phyloP scores from a whole-genome alignment of 2,113 vertebrate genomes.

The Gopherus evgoodei region DNA sequence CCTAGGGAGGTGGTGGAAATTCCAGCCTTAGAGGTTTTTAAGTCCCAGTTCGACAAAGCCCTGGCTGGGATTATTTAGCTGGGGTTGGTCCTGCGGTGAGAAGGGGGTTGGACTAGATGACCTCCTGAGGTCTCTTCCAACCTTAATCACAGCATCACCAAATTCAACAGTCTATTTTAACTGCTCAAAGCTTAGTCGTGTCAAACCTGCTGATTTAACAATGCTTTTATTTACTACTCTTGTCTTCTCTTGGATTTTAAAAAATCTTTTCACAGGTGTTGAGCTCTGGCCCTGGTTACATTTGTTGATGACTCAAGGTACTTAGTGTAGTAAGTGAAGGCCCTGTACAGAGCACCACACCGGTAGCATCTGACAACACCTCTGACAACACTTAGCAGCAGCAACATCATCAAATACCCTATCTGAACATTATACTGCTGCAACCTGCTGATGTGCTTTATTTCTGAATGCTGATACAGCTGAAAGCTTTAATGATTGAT shows the following conservation, averaged over 20 bases:
- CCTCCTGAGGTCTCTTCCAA: no score
- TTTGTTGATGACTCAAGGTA: neutral
- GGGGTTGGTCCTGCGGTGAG: no score
- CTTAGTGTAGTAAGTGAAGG: no score
- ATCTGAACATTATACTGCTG: neutral
- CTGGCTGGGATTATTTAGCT: no score
- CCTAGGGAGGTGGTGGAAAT: no score
- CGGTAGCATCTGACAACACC: no score
- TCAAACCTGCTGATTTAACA: neutral
- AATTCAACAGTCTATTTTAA: neutral
- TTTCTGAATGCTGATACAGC: neutral
- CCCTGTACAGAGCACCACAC: no score
- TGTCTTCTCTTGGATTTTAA: neutral
- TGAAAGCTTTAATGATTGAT: neutral
- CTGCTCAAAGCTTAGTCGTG: neutral
- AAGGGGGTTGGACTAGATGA: no score
- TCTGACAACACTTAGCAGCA: neutral
- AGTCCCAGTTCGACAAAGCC: no score
- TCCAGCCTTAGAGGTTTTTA: no score
- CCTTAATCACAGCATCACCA: neutral
- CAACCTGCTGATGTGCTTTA: neutral
- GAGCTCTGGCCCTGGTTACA: neutral
- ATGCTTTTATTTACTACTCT: neutral
- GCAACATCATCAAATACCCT: neutral
- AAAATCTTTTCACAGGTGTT: neutral